Percentiles rank a stretch among this genome's conserved stretches.
phyloP scores from a whole-genome alignment of 1,140 invertebrate genomes.

The Camponotus vicinus region DNA sequence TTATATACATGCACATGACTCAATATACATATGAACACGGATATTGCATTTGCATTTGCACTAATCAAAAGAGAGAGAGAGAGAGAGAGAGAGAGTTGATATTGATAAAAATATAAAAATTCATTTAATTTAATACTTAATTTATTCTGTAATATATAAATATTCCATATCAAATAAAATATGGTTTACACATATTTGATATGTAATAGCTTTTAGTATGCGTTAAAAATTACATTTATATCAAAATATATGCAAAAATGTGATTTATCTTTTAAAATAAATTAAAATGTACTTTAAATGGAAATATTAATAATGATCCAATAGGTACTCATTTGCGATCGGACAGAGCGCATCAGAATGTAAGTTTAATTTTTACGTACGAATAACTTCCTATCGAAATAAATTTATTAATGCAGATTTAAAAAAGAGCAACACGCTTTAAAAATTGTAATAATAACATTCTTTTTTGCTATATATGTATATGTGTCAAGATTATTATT shows the following conservation, averaged over 20 bases:
- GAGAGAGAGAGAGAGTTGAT: no score
- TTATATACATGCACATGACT: not conserved
- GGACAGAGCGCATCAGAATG: not conserved
- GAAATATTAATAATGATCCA: constrained; percentile 6
- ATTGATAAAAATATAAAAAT: constrained; percentile 7
- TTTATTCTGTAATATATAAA: not conserved
- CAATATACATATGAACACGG: not conserved
- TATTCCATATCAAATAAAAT: not conserved
- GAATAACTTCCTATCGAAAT: constrained; percentile 2
- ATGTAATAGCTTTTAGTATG: constrained; percentile 8
- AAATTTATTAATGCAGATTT: not conserved
- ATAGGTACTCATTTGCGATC: not conserved
- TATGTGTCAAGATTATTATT: no score
- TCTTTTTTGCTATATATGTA: no score
- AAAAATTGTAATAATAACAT: constrained; percentile 3
- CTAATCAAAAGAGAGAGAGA: constrained; percentile 18
- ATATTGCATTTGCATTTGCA: not conserved
- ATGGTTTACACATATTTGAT: constrained; percentile 5
- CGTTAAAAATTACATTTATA: constrained; percentile 20
- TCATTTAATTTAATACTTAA: constrained; percentile 10
- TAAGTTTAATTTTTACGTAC: not conserved
- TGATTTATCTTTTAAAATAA: constrained; percentile 38
- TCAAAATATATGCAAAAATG: constrained; percentile 32
- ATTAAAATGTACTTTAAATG: not conserved
- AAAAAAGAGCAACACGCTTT: not conserved